Conservation (phyloP, 2,797 vertebrate genomes). For the Aythya fuligula region DNA sequence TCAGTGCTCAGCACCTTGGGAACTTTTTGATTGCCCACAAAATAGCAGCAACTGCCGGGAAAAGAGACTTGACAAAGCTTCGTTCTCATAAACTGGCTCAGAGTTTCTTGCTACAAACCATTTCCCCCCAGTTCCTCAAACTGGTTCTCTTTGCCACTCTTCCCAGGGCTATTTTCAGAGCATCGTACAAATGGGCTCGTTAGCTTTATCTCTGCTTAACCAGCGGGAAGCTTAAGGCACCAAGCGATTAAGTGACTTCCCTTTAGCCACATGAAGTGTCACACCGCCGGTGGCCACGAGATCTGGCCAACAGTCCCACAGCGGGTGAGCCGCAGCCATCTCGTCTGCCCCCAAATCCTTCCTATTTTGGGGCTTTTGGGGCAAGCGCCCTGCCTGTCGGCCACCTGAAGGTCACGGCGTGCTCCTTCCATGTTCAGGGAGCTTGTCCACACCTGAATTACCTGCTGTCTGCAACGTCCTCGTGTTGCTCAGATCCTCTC, state of each 20-base stretch:
- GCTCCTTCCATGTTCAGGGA: neutral
- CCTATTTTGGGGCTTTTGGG: neutral
- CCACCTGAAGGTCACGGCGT: neutral
- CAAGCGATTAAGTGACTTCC: neutral
- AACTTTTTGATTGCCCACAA: no score
- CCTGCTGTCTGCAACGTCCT: neutral
- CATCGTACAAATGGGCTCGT: fast-evolving
- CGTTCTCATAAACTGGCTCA: neutral
- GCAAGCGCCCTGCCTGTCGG: neutral
- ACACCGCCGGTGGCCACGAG: fast-evolving
- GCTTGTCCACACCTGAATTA: neutral
- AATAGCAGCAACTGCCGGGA: neutral
- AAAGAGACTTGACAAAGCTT: neutral
- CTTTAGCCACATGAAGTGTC: neutral
- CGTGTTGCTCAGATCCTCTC: neutral
- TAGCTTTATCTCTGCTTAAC: neutral
- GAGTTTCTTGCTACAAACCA: neutral
- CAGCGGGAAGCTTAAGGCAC: neutral
- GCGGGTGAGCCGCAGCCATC: neutral
- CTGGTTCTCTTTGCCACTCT: neutral
- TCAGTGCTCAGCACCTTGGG: neutral
- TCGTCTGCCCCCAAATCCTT: neutral
- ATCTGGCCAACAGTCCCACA: fast-evolving
- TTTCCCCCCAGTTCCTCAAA: neutral
- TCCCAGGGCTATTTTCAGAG: neutral